Base-by-base conservation (phyloP, 2,113 vertebrate genomes). In the Eleginops maclovinus region DNA sequence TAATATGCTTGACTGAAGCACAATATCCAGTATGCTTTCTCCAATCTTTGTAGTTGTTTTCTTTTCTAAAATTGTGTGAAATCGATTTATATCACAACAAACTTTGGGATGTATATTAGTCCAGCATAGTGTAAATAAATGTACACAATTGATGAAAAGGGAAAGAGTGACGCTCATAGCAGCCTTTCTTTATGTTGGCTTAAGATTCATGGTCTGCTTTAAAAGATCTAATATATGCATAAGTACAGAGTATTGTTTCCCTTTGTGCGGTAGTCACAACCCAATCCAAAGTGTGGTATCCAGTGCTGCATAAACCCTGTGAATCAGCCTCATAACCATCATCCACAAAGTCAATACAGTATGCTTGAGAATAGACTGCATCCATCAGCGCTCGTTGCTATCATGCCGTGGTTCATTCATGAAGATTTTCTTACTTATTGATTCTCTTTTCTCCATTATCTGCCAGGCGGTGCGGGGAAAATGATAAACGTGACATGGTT, bases 361-460 rank as follows among this genome's bases (percentile, higher is more conserved):
- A 10, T 72, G 62, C 1, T 3, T n/a, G 73, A 60, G 77, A 85
- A 76, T 43, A 15, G 51, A 74, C 15, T 51, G 67, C 70, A 86
- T 87, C 87, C 75, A 87, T 91, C 91, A 77, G 73, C 0, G 16
- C 65, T 66, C 28, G 1, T 46, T 73, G 66, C 55, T 3, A 3
- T 77, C 11, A 11, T 6, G 72, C 15, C 12, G 4, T 12, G 46
- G 11, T 66, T 82, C 79, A 83, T 81, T 79, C 61, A 51, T 53
- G 59, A 46, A 77, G 56, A 87, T 82, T 87, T 85, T 85, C 87
- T 82, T 66, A 86, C 73, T 82, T 89, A 91, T 91, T 90, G 87
- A 90, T 91, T 88, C 77, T 81, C 66, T 82, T 83, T 75, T 82
- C 75, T 85, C 89, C 79, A 82, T 88, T 89, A 89, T 86, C 83